Evolutionary conservation across 2,888 invertebrate genomes (phyloP).

Genomic region (Drosophila neotestacea): DNA sequence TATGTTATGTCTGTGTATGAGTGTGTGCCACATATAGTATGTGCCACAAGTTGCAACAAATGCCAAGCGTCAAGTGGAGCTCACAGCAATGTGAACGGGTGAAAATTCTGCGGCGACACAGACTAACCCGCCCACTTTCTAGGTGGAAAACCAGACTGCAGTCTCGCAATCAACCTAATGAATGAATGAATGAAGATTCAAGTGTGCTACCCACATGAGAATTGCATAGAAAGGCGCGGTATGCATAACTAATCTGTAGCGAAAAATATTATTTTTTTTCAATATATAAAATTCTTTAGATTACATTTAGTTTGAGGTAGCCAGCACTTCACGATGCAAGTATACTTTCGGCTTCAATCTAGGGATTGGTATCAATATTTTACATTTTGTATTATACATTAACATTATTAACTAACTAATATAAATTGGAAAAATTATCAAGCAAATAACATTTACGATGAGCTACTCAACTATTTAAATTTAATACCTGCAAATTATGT

Average conservation of each 20-base stretch:
- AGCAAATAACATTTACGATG: no score
- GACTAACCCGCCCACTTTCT: slow-evolving; percentile 46
- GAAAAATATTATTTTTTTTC: not conserved
- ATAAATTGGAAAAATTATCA: no score
- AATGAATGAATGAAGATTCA: slow-evolving; percentile 17
- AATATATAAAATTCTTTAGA: not conserved
- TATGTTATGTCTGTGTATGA: slow-evolving; percentile 11
- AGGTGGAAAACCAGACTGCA: slow-evolving; percentile 30
- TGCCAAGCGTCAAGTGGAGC: slow-evolving; percentile 39
- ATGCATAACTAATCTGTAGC: not conserved
- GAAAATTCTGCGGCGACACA: slow-evolving; percentile 32
- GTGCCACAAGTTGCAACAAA: not conserved
- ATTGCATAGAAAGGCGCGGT: slow-evolving; percentile 29
- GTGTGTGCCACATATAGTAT: slow-evolving; percentile 12
- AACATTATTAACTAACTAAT: no score
- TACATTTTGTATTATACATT: no score
- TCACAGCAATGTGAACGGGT: slow-evolving; percentile 30
- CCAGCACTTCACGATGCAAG: no score
- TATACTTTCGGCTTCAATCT: no score
- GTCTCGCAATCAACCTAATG: slow-evolving; percentile 8
- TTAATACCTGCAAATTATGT: no score
- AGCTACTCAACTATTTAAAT: no score
- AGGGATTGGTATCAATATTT: no score
- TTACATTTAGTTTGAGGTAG: not conserved
- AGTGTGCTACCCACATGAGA: slow-evolving; percentile 35